Evolutionary conservation across 2,797 vertebrate genomes (phyloP).

Genomic region (Hyperoplus immaculatus): DNA sequence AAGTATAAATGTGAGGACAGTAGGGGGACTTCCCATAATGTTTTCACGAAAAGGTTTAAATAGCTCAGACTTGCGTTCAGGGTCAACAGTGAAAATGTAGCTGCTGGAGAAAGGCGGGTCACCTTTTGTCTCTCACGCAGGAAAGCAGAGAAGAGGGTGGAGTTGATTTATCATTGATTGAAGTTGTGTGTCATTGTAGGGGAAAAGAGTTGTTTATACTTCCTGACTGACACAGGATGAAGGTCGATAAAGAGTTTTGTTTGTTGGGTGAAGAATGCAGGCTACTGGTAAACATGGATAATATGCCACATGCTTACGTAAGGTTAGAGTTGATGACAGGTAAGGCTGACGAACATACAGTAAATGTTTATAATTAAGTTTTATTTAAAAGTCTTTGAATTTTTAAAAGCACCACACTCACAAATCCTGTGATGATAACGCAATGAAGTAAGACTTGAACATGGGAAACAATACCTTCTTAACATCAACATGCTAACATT

Average conservation of each 20-base stretch:
- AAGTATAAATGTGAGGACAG: conserved; percentile 39
- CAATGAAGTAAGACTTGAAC: background rate
- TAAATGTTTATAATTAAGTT: background rate
- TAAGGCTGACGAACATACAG: too few species aligned
- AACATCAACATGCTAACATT: background rate
- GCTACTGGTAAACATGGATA: background rate
- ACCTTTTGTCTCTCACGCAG: conserved; percentile 11
- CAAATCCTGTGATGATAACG: background rate
- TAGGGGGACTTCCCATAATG: conserved; percentile 63
- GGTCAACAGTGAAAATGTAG: conserved; percentile 43
- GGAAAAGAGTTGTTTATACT: conserved; percentile 1
- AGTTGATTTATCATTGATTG: conserved; percentile 32
- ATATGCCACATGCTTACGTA: too few species aligned
- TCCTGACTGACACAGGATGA: conserved; percentile 38
- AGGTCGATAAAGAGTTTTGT: conserved; percentile 21
- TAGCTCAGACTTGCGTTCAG: conserved; percentile 34
- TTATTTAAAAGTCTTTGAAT: background rate
- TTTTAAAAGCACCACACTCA: background rate
- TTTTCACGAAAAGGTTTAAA: conserved; percentile 59
- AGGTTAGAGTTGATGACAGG: background rate
- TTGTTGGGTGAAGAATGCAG: conserved; percentile 14
- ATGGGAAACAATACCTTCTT: background rate
- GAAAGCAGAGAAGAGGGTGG: conserved; percentile 22
- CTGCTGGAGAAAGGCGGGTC: conserved; percentile 4
- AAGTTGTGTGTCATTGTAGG: conserved; percentile 5